These are phyloP conservation scores for Tetramorium alpestre DNA, from an alignment of 1,140 invertebrate species.

Conservation along the genomic window DNA sequence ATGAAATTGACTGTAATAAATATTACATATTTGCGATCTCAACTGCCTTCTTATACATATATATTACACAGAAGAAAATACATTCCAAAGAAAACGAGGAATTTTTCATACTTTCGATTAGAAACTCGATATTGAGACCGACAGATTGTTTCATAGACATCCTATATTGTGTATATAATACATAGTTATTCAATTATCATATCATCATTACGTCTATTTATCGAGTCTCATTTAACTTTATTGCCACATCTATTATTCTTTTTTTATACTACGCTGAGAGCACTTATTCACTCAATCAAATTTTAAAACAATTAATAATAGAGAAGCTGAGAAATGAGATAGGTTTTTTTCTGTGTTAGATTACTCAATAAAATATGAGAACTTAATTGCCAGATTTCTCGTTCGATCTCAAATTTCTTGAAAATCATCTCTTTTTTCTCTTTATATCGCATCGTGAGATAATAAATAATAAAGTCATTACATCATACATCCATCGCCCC, in stretches of 20 bases:
- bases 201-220: slow-evolving; percentile 50
- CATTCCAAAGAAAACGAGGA: background rate
- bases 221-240: background rate
- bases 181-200: slow-evolving; percentile 58
- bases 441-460: background rate
- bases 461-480: background rate
- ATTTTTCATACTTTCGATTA: background rate
- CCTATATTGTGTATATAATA: slow-evolving; percentile 40
- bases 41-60: background rate
- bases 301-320: slow-evolving; percentile 32
- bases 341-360: background rate
- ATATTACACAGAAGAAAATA: background rate
- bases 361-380: background rate
- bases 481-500: background rate
- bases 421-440: background rate
- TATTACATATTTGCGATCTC: background rate
- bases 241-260: background rate
- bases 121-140: background rate
- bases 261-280: background rate
- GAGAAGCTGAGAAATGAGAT: slow-evolving; percentile 25
- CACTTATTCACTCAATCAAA: background rate
- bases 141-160: background rate
- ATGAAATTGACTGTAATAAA: background rate
- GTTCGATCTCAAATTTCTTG: slow-evolving; percentile 7
- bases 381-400: slow-evolving; percentile 11